A percentile compares a stretch with the other conserved stretches of the same genome.
phyloP scores from a whole-genome alignment of 2,797 vertebrate species.

The Nothura maculosa region DNA sequence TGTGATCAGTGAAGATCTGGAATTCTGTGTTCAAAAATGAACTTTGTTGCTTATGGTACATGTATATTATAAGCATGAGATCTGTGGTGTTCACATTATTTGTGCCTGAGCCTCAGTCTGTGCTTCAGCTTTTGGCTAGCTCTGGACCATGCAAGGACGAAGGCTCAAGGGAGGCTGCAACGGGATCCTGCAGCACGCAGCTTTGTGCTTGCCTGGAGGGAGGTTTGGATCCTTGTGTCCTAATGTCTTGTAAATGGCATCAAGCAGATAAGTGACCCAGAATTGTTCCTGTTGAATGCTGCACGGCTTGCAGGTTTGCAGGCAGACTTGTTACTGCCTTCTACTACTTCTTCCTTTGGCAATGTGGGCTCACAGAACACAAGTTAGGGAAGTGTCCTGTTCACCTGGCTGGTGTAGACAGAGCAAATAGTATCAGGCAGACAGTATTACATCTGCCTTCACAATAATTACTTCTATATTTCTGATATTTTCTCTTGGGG shows the following conservation, averaged over 20 bases:
- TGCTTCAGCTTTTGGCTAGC: neutral
- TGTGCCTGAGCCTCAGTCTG: rapidly evolving
- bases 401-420: neutral
- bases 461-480: neutral
- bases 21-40: neutral
- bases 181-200: neutral
- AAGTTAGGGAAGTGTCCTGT: neutral
- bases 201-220: neutral
- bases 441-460: neutral
- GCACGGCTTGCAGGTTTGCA: neutral
- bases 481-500: neutral
- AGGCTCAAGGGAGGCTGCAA: neutral
- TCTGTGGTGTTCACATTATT: neutral
- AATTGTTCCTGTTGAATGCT: neutral
- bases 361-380: neutral
- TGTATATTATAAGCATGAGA: neutral
- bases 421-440: neutral
- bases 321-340: neutral
- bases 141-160: neutral
- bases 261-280: neutral
- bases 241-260: neutral
- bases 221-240: neutral
- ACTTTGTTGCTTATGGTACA: neutral
- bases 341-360: neutral
- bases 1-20: neutral